A percentile compares a stretch with the other conserved stretches of the same genome.
Evolutionary conservation across 2,113 vertebrate species (phyloP).

Genomic region (Malurus alboscapulatus): DNA sequence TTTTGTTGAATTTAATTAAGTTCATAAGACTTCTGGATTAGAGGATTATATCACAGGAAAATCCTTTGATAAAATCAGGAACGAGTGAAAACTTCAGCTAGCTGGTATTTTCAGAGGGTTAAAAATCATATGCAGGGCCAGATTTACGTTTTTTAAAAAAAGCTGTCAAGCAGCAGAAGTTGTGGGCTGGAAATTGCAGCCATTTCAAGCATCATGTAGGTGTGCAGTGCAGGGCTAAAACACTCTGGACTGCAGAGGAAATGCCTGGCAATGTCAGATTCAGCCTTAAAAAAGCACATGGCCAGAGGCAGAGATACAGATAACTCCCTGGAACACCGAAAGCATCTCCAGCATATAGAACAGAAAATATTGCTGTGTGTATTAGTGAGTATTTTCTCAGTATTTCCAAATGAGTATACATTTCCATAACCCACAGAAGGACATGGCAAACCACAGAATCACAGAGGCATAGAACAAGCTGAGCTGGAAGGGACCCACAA

Average conservation of each 20-base stretch:
- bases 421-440: background rate
- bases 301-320: background rate
- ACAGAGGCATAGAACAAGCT: background rate
- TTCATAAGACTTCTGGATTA: conserved; percentile 27
- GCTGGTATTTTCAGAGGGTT: background rate
- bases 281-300: background rate
- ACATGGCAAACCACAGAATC: background rate
- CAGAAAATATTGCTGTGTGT: background rate
- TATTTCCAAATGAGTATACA: background rate
- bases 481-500: background rate
- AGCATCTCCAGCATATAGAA: background rate
- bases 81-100: background rate
- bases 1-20: conserved; percentile 44
- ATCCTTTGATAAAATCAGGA: conserved; percentile 8
- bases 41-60: background rate
- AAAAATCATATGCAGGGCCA: background rate
- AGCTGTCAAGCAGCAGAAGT: background rate
- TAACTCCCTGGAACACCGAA: background rate
- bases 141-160: background rate
- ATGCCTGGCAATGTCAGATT: background rate
- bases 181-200: background rate
- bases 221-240: background rate
- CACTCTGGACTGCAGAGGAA: background rate
- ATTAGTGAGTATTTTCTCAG: background rate
- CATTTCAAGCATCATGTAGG: background rate